These are phyloP conservation scores for Caenorhabditis sulstoni DNA, from an alignment of 2,888 invertebrate genomes.

Conservation along the genomic window DNA sequence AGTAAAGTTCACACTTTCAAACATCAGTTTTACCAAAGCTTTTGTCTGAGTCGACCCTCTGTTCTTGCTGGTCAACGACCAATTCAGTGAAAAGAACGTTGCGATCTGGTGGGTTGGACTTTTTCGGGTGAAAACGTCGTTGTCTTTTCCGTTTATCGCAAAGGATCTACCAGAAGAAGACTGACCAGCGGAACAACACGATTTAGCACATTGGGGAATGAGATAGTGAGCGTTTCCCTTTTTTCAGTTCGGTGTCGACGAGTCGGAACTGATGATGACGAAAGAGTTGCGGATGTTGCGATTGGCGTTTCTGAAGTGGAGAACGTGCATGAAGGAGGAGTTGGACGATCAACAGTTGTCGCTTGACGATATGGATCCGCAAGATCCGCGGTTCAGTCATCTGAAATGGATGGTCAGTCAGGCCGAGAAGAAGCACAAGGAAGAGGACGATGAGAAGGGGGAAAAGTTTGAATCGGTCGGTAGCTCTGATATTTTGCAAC, in stretches of 20 bases:
- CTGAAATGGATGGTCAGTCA: slow-evolving; percentile 39
- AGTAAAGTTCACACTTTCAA: background rate
- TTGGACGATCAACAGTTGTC: slow-evolving; percentile 43
- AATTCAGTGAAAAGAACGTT: background rate
- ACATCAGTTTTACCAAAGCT: background rate
- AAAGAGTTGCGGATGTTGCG: slow-evolving; percentile 40
- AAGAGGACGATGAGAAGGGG: slow-evolving; percentile 21
- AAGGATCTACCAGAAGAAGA: background rate
- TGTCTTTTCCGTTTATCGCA: background rate
- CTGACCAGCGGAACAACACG: background rate
- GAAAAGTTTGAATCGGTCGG: slow-evolving; percentile 46
- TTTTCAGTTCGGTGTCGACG: slow-evolving; percentile 19
- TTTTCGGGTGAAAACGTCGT: too few relatives aligned
- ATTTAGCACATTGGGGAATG: slow-evolving; percentile 5
- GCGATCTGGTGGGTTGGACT: background rate
- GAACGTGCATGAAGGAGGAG: slow-evolving; percentile 42
- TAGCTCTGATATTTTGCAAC: background rate
- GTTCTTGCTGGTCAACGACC: background rate
- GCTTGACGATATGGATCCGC: slow-evolving; percentile 53
- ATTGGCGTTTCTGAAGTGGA: slow-evolving; percentile 52
- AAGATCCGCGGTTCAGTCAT: slow-evolving; percentile 45
- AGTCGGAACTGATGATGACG: slow-evolving; percentile 23
- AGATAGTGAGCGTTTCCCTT: background rate
- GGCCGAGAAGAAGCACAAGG: slow-evolving; percentile 25
- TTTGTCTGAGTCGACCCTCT: background rate